A percentile compares a stretch with the other conserved stretches of the same genome.
These are phyloP conservation scores for Suricata suricatta DNA, from an alignment of 2,113 vertebrate genomes.

Conservation along the genomic window DNA sequence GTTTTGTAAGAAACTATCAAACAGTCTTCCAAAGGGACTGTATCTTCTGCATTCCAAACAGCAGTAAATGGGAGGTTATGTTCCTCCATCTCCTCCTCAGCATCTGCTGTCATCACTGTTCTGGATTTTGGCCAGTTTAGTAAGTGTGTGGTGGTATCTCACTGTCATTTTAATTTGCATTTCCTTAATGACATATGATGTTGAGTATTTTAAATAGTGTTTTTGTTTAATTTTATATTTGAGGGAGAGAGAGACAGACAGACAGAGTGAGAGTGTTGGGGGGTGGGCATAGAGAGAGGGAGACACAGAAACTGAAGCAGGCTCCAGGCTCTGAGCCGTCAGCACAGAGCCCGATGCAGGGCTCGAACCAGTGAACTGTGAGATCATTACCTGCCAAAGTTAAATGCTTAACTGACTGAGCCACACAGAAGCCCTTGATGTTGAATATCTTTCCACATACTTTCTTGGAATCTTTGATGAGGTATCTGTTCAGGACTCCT, in stretches of 20 bases:
- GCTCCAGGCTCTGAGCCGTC: no score
- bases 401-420: no score
- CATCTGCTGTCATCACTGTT: not conserved
- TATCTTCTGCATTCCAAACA: not conserved
- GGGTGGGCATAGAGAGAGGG: no score
- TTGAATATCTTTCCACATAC: not conserved
- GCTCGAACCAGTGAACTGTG: no score
- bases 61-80: not conserved
- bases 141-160: not conserved
- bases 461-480: not conserved
- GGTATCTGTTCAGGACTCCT: not conserved
- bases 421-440: not conserved
- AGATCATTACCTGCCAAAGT: no score
- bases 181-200: not conserved
- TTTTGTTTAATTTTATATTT: no score
- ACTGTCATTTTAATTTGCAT: not conserved
- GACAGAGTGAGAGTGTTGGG: no score
- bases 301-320: no score
- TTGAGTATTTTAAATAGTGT: not conserved
- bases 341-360: no score
- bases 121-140: not conserved
- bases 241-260: no score
- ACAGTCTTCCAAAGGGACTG: not conserved
- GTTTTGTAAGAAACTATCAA: not conserved
- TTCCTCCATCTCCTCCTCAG: not conserved